A percentile compares a stretch with the other conserved stretches of the same genome.
Evolutionary conservation across 2,113 vertebrate genomes (phyloP).

Genomic region (Rhinoptilus africanus): DNA sequence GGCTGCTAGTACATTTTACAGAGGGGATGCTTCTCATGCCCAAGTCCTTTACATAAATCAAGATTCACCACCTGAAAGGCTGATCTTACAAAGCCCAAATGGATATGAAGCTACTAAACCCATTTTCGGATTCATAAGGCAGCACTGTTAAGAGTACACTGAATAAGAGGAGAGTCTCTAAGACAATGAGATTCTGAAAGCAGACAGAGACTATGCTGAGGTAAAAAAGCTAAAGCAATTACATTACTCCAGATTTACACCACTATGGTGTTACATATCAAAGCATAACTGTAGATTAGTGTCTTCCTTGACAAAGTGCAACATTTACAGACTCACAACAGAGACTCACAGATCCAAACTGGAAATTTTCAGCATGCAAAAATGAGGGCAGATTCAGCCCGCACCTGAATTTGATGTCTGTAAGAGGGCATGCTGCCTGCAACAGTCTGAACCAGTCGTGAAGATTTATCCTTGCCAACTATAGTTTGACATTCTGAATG

Average conservation of each 20-base stretch:
- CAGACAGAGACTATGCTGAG: not conserved
- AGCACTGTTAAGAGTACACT: not conserved
- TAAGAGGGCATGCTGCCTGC: not conserved
- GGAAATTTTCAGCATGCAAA: not conserved
- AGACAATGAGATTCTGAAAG: not conserved
- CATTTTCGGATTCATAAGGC: not conserved
- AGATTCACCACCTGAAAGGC: not conserved
- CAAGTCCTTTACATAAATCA: not conserved
- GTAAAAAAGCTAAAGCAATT: not conserved
- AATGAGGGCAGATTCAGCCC: not conserved
- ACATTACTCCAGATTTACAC: not conserved
- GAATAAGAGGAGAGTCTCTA: not conserved
- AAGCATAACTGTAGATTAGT: not conserved
- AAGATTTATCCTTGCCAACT: not conserved
- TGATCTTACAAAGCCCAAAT: not conserved
- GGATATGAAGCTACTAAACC: not conserved
- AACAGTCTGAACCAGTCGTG: not conserved
- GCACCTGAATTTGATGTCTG: not conserved
- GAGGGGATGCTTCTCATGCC: not conserved
- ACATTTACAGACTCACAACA: not conserved
- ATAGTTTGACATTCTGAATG: not conserved
- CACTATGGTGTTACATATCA: not conserved
- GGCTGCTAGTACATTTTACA: not conserved
- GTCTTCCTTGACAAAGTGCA: not conserved
- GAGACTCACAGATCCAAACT: not conserved